Percentiles rank a stretch among this genome's conserved stretches.
Conservation (phyloP, 2,113 vertebrate species). For the Poecilia latipinna region DNA sequence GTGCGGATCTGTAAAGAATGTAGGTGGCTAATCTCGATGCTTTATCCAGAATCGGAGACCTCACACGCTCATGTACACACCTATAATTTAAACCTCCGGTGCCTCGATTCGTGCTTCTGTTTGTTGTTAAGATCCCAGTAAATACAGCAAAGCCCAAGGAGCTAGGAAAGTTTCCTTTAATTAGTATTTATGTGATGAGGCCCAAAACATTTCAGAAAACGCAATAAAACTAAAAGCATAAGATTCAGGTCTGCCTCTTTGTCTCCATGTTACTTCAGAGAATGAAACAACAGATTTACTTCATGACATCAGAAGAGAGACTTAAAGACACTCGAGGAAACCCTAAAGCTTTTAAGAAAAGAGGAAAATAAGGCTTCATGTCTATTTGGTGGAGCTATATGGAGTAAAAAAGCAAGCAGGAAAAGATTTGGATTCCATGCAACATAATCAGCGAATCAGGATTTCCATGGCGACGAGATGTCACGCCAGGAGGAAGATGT, state of each 20-base stretch:
- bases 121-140: slow-evolving; percentile 18
- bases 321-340: neutral
- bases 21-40: neutral
- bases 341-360: neutral
- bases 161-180: slow-evolving; percentile 1
- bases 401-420: neutral
- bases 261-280: too few relatives aligned
- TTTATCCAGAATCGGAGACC: neutral
- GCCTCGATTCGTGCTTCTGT: neutral
- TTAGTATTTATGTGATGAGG: neutral
- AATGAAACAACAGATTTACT: too few relatives aligned
- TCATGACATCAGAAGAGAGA: neutral
- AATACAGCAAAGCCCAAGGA: slow-evolving; percentile 1
- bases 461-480: neutral
- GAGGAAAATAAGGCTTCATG: neutral
- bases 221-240: neutral
- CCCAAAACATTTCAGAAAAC: neutral
- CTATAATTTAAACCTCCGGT: slow-evolving; percentile 21
- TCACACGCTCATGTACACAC: slow-evolving; percentile 18
- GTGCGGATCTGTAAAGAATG: slow-evolving; percentile 22
- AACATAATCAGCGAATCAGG: neutral
- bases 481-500: neutral
- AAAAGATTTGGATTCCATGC: neutral
- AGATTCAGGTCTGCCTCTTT: neutral
- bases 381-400: neutral